phyloP scores from a whole-genome alignment of 2,113 vertebrate genomes.

The Plotosus lineatus region DNA sequence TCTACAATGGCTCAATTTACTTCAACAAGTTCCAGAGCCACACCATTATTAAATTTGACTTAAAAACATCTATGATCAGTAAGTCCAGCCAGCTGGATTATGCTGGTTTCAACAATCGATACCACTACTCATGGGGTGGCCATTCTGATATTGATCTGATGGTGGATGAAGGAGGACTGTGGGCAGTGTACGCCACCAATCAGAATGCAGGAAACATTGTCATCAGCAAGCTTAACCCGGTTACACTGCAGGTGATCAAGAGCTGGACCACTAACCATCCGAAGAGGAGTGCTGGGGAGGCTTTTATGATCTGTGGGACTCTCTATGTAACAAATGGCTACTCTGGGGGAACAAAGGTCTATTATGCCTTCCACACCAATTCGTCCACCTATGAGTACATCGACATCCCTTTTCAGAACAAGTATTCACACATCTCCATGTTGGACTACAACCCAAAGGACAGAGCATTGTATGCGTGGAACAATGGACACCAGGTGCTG shows the following conservation, averaged over 20 bases:
- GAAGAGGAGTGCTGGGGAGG: slow-evolving; percentile 84
- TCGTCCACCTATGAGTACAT: slow-evolving; percentile 90
- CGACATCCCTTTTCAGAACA: slow-evolving; percentile 90
- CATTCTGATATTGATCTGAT: slow-evolving; percentile 92
- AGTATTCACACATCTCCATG: slow-evolving; percentile 91
- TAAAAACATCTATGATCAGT: slow-evolving; percentile 81
- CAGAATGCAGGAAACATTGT: slow-evolving; percentile 91
- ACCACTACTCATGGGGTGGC: slow-evolving; percentile 90
- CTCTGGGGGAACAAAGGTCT: slow-evolving; percentile 89
- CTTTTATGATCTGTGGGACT: slow-evolving; percentile 89
- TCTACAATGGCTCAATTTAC: slow-evolving; percentile 90
- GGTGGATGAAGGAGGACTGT: slow-evolving; percentile 86
- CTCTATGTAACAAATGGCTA: slow-evolving; percentile 90
- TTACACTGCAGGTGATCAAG: slow-evolving; percentile 81
- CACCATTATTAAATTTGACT: slow-evolving; percentile 87
- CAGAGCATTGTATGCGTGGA: slow-evolving; percentile 88
- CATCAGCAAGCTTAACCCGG: slow-evolving; percentile 85
- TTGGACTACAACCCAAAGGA: slow-evolving; percentile 91
- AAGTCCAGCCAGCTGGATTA: slow-evolving; percentile 86
- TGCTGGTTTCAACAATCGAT: slow-evolving; percentile 90
- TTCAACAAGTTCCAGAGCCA: slow-evolving; percentile 95
- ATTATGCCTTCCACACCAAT: slow-evolving; percentile 90
- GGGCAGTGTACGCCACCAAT: slow-evolving; percentile 90
- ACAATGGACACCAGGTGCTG: slow-evolving; percentile 88
- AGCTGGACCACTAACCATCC: slow-evolving; percentile 89